Base-by-base conservation (phyloP, 2,888 invertebrate genomes). In the Plagodis pulveraria region DNA sequence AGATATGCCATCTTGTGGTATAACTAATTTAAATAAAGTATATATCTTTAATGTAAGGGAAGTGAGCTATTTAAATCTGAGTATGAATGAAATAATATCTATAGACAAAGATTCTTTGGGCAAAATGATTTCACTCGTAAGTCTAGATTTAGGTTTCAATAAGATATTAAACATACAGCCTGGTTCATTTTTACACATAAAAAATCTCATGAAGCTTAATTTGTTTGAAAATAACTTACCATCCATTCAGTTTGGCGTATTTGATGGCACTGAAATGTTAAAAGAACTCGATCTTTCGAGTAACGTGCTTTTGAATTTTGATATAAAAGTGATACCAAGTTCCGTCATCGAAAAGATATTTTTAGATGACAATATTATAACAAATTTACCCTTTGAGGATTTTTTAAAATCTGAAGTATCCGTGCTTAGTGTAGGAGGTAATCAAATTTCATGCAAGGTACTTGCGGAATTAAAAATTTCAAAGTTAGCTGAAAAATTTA, bases 101-200 rank as follows among this genome's bases (percentile, higher is more conserved):
- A 55, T 73, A 35, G 65, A 73, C 49, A 71, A 70, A 55, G 53
- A 59, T 54, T 70, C 70, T 22, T 69, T 73, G 58, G 54, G 58
- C 56, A 55, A 46, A 38, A 60, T 70, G 58, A 53, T 56, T 35
- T 52, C 58, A 11, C 58, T 73, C 0, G 44, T 54, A 6, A 49
- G 36, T 6, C 57, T 73, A 9, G 71, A 73, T 59, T 53, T 73
- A 42, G 70, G 73, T 59, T 63, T 48, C 9, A 73, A 73, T 53
- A 50, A 44, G 43, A 70, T 73, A 42, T 50, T 49, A 33, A 58
- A 42, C 9, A 69, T 73, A 55, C 71, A 73, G 53, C 73, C 73
- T 33, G 73, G 73, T 1, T 57, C 70, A 6, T 73, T 73, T 56
- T 40, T 62, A 6, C 44, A 66, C 9, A 56, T 65, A 5, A 63